These are phyloP conservation scores for Drosophila yooni DNA, from an alignment of 2,888 invertebrate species.

Conservation along the genomic window DNA sequence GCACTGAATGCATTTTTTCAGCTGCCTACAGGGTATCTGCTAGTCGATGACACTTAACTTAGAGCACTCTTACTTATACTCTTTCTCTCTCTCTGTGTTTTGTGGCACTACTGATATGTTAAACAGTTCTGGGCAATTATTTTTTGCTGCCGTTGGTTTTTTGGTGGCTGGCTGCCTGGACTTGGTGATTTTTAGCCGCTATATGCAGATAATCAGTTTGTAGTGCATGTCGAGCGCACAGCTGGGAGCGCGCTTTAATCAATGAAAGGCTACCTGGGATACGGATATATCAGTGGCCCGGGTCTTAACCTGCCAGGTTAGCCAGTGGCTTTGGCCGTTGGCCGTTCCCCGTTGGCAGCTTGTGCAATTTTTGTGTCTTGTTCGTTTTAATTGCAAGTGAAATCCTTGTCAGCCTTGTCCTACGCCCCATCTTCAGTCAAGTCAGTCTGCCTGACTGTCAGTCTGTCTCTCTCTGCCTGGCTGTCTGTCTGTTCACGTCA, in stretches of 20 bases:
- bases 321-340: constrained; percentile 12
- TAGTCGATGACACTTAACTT: not conserved
- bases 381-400: constrained; percentile 81
- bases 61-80: not conserved
- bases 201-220: constrained; percentile 80
- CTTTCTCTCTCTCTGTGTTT: constrained; percentile 21
- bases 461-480: constrained; percentile 20
- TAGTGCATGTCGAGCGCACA: constrained; percentile 71
- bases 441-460: constrained; percentile 18
- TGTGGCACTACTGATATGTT: constrained; percentile 68
- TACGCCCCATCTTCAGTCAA: constrained; percentile 21
- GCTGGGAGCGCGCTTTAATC: constrained; percentile 71
- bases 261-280: constrained; percentile 63
- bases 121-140: constrained; percentile 82
- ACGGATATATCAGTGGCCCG: constrained; percentile 3
- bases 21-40: not conserved
- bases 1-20: not conserved
- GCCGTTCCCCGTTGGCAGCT: constrained; percentile 2
- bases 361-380: constrained; percentile 75
- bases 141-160: constrained; percentile 50
- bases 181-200: constrained; percentile 67
- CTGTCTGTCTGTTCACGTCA: constrained; percentile 56
- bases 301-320: constrained; percentile 12
- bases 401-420: constrained; percentile 75
- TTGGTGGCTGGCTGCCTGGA: constrained; percentile 3